A percentile compares a stretch with the other conserved stretches of the same genome.
phyloP scores from a whole-genome alignment of 2,888 invertebrate genomes.

The Disparrhopalites patrizii region DNA sequence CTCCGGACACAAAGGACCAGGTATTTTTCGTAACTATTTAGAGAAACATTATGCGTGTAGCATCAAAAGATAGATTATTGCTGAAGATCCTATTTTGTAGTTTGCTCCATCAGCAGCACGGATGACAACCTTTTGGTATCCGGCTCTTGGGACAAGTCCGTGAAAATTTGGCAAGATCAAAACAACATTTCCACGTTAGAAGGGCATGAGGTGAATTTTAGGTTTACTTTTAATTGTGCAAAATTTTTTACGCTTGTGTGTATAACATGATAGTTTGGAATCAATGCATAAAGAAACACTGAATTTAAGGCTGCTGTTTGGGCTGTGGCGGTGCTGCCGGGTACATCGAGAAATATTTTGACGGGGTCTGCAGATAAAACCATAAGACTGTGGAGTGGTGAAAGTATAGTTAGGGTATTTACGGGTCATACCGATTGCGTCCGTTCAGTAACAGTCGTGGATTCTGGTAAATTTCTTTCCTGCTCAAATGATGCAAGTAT shows the following conservation, averaged over 20 bases:
- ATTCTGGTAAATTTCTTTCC: conserved; percentile 73
- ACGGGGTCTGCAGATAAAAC: conserved; percentile 92
- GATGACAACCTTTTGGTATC: conserved; percentile 63
- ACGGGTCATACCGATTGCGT: conserved; percentile 90
- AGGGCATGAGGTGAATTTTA: conserved; percentile 59
- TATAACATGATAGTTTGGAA: neutral
- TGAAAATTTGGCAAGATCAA: conserved; percentile 71
- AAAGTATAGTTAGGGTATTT: conserved; percentile 57
- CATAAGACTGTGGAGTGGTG: conserved; percentile 77
- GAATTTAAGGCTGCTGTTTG: conserved; percentile 70
- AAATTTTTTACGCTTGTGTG: neutral
- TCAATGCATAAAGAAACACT: conserved; percentile 51
- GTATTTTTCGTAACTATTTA: no score
- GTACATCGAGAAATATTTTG: conserved; percentile 55
- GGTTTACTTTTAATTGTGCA: neutral
- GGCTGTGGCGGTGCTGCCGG: conserved; percentile 58
- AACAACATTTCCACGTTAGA: conserved; percentile 59
- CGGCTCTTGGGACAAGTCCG: conserved; percentile 91
- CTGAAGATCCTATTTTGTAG: conserved; percentile 50
- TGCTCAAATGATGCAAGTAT: conserved; percentile 90
- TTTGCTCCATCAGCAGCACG: conserved; percentile 54
- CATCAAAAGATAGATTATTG: neutral
- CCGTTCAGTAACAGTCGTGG: conserved; percentile 68
- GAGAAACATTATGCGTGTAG: neutral
- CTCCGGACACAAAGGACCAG: conserved; percentile 72